Base-by-base conservation (phyloP, 2,113 vertebrate genomes). In the Lepisosteus osseus region DNA sequence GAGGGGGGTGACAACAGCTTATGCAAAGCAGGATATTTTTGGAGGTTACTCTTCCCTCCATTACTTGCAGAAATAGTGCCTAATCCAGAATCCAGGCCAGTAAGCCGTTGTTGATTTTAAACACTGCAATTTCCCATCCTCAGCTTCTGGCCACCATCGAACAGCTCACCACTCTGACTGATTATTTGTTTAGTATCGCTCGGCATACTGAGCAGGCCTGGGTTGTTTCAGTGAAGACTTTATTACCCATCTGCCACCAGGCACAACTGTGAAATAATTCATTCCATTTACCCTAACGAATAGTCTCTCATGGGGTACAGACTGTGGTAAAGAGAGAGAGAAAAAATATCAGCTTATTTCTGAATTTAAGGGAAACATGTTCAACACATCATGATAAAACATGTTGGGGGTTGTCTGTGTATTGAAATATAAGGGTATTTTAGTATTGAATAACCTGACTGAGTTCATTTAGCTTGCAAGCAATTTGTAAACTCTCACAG, bases 191-290 rank as follows among this genome's bases (percentile, higher is more conserved):
- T 74, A 79, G 86, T 11, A 79, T 81, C 78, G 77, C 71, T 83
- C 82, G 40, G 74, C 78, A 84, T 78, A 79, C 73, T 79, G 74
- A 84, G 73, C 13, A 80, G 76, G 76, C 70, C 74, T 83, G 74
- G 84, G 81, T 87, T 84, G 66, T 75, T 86, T 89, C 82, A 72
- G 77, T 80, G 74, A 89, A 72, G 74, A 78, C 79, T 86, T 90
- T 85, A 85, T 86, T 82, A 87, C 77, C 80, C 78, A 85, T 84
- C 88, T 86, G 83, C 82, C 2, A 13, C 29, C 79, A 73, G 76
- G 76, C 73, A 78, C 0, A 68, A 51, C 69, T 83, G 41, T 75
- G 73, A 77, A 78, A 82, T 82, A 83, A 86, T 79, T 84, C 79
- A 80, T 89, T 84, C 80, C 80, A 84, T 89, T 85, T 88, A 82